Evolutionary conservation across 2,888 invertebrate genomes (phyloP).

Genomic region (Macaria notata): DNA sequence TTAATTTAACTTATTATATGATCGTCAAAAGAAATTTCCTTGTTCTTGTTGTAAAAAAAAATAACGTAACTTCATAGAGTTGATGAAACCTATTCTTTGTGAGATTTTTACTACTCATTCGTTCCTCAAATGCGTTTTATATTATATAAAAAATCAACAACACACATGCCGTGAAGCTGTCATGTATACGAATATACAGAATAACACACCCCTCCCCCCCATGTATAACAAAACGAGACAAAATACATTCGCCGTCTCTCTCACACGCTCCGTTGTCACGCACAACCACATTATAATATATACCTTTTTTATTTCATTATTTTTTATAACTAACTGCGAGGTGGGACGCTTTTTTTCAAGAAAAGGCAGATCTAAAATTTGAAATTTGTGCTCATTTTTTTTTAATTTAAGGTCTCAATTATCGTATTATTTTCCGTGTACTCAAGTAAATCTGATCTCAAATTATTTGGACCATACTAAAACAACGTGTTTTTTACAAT

Average conservation of each 20-base stretch:
- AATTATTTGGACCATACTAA: too few species aligned
- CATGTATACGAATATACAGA: conserved; percentile 11
- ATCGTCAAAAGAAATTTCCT: neutral
- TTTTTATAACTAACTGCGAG: conserved; percentile 40
- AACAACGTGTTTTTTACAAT: too few species aligned
- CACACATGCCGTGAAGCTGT: conserved; percentile 9
- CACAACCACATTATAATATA: conserved; percentile 59
- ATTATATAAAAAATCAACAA: neutral
- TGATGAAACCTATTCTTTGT: neutral
- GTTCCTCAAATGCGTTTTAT: neutral
- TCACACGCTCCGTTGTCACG: conserved; percentile 49
- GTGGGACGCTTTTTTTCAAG: conserved; percentile 5
- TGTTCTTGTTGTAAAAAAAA: neutral
- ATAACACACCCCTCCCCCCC: conserved; percentile 24
- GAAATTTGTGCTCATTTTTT: too few species aligned
- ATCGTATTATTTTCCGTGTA: too few species aligned
- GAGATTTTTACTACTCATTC: too few species aligned
- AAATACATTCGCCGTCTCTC: conserved; percentile 37
- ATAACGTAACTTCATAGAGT: neutral
- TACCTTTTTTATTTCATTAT: conserved; percentile 37
- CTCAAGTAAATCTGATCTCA: too few species aligned
- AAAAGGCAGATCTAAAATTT: neutral
- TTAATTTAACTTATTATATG: neutral
- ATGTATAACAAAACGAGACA: conserved; percentile 26
- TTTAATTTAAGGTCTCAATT: too few species aligned